Base-by-base conservation (phyloP, 2,113 vertebrate species). In the Entomyzon cyanotis region DNA sequence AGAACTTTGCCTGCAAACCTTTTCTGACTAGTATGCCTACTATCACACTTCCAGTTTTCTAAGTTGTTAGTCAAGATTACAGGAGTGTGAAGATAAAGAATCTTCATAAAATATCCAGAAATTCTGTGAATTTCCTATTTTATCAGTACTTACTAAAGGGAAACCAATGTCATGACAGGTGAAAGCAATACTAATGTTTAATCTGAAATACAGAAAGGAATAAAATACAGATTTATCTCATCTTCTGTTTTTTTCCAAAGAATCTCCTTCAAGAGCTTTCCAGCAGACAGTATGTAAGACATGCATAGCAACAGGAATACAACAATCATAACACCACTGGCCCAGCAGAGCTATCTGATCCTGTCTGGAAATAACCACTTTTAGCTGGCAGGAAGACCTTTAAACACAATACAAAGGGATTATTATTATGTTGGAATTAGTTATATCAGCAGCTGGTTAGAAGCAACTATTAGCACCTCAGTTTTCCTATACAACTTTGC, bases 251-350 rank as follows among this genome's bases (percentile, higher is more conserved):
- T 89, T 73, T 90, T 83, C n/a, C 75, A 86, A 63, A 82, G 41
- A 53, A 55, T 42, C 24, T 86, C 47, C 35, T 71, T 8, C 1
- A 11, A 84, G 56, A 31, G 15, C n/a, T 81, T 23, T 65, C 30
- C 41, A 62, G 79, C 60, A 89, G 82, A 88, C 73, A 71, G 58
- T 13, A 42, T 58, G 42, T 33, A 55, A 93, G 50, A 92, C 56
- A 28, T 1, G 8, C 85, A 84, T 85, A 95, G 87, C 70, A 94
- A 97, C 84, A 92, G 68, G 97, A 92, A 91, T 28, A 93, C 47
- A 91, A 47, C 35, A 9, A 58, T 15, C 58, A n/a, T 25, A 90
- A 90, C 49, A 83, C 14, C 10, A 25, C 5, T 39, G 39, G 28
- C 28, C 7, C 53, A 69, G 44, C 9, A 71, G 46, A 81, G 41